Conservation (phyloP, 2,797 vertebrate genomes). For the Loriculus beryllinus region DNA sequence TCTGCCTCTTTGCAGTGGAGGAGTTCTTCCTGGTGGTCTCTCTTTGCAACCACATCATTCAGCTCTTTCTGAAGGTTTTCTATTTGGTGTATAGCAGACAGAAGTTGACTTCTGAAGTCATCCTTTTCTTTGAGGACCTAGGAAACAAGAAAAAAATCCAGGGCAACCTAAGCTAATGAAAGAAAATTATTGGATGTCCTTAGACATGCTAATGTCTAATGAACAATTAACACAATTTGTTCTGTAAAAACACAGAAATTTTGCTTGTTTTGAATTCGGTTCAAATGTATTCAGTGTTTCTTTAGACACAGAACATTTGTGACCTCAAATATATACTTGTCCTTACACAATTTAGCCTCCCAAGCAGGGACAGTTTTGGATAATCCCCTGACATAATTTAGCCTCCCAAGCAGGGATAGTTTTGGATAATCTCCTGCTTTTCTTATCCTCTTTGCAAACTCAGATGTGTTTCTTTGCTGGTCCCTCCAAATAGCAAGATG, state of each 20-base stretch:
- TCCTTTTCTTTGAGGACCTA: slow-evolving; percentile 86
- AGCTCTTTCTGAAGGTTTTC: slow-evolving; percentile 87
- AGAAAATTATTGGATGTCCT: neutral
- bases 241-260: neutral
- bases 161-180: neutral
- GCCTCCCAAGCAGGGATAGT: neutral
- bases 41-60: slow-evolving; percentile 82
- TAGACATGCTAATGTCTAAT: neutral
- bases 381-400: neutral
- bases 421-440: neutral
- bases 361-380: neutral
- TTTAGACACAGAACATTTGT: neutral
- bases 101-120: slow-evolving; percentile 81
- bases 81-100: slow-evolving; percentile 82
- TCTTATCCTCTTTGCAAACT: neutral
- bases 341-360: neutral
- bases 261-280: neutral
- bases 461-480: neutral
- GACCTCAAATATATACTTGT: neutral
- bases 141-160: slow-evolving; percentile 1
- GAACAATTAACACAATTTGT: neutral
- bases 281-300: neutral
- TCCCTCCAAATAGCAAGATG: neutral
- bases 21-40: slow-evolving; percentile 88
- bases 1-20: slow-evolving; percentile 83